Base-by-base conservation (phyloP, 2,888 invertebrate species). In the Automeris io region DNA sequence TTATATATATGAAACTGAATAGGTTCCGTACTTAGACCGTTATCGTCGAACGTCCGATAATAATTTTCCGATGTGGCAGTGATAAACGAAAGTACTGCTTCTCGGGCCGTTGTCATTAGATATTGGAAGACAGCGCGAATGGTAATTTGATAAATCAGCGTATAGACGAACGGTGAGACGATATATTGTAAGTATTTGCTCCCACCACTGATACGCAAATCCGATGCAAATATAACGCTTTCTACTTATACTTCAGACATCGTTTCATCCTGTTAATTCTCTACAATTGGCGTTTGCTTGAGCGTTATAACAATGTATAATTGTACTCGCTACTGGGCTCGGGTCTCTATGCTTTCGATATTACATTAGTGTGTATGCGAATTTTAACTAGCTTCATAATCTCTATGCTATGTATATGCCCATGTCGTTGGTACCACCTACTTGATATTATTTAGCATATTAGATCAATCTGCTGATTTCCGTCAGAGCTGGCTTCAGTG, bases 331-430 rank as follows among this genome's bases (percentile, higher is more conserved):
- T 85, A 82, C 66, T 79, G 83, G 85, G 83, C 85, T 83, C 83
- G 83, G 85, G 85, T 82, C 73, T 79, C 83, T 85, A 81, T 83
- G 86, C 86, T 86, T 86, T 83, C 79, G 72, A 82, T 86, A 85
- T 85, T 81, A 77, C 79, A 75, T 77, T 83, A 82, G 83, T 83
- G 80, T 82, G 82, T 83, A 83, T 85, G 85, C 83, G 77, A 81
- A 65, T 74, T 72, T 72, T 80, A 74, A 79, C 72, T 74, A 85
- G 86, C 86, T 86, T 86, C 70, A 78, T 85, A 82, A 78, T 71
- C 67, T 80, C 77, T 86, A 81, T 82, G 85, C 86, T 83, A 78
- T 83, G 78, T 85, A 80, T 77, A 73, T 77, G 79, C 80, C 79
- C 79, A 78, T 77, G 73, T 80, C 76, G 79, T 79, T 78, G 67